Percentiles rank a stretch among this genome's conserved stretches.
Conservation (phyloP, 1,140 invertebrate genomes). For the Dendroctonus ponderosae region DNA sequence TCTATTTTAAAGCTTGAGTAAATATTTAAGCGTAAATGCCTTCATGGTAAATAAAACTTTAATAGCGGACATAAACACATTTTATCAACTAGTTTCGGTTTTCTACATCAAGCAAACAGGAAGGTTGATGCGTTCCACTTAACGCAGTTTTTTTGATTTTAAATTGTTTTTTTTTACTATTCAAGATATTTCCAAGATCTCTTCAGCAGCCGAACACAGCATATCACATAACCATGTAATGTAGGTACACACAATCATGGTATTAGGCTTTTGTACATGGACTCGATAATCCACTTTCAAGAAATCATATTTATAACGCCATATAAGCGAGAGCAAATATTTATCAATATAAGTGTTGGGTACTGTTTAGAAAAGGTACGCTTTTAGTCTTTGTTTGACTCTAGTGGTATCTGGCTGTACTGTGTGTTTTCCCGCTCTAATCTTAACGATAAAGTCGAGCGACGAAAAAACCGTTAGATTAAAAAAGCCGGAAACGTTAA, state of each 20-base stretch:
- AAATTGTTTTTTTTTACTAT: too few species aligned
- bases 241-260: too few species aligned
- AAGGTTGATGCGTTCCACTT: not conserved
- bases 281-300: constrained; percentile 7
- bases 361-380: constrained; percentile 7
- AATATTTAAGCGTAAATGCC: constrained; percentile 3
- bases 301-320: constrained; percentile 6
- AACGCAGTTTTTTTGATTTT: too few species aligned
- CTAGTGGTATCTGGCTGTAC: not conserved
- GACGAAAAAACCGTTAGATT: too few species aligned
- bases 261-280: not conserved
- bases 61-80: constrained; percentile 3
- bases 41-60: constrained; percentile 3
- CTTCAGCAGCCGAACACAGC: too few species aligned
- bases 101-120: too few species aligned
- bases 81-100: not conserved
- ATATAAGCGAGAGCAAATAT: constrained; percentile 2
- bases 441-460: too few species aligned
- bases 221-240: too few species aligned
- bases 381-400: not conserved
- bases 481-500: too few species aligned
- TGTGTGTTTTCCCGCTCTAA: too few species aligned
- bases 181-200: too few species aligned
- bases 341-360: constrained; percentile 7
- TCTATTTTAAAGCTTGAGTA: not conserved